Evolutionary conservation across 2,113 vertebrate species (phyloP).

Genomic region (Gnathonemus echidnorhynchus): DNA sequence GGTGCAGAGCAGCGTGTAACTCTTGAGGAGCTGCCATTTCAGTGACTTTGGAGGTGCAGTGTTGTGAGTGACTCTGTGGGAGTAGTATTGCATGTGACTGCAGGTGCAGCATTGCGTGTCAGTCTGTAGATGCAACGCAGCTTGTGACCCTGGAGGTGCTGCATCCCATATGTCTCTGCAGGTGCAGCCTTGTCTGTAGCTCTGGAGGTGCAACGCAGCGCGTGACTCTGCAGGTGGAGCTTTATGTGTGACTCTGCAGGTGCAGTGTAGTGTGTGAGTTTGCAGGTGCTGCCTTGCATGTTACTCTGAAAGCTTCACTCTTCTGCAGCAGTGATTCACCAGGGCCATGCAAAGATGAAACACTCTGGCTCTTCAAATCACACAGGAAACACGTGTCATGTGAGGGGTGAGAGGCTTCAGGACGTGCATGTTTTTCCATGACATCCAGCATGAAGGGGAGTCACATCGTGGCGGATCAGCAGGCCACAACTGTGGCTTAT

Average conservation of each 20-base stretch:
- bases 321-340: conserved; percentile 47
- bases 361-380: conserved; percentile 60
- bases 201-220: not conserved
- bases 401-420: conserved; percentile 42
- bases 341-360: conserved; percentile 65
- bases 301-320: not conserved
- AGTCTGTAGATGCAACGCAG: not conserved
- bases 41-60: not conserved
- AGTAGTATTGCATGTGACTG: too few relatives aligned
- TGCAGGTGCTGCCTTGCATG: not conserved
- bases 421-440: conserved; percentile 43
- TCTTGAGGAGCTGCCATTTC: not conserved
- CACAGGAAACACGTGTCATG: conserved; percentile 57
- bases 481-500: not conserved
- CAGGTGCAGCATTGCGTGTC: not conserved
- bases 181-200: not conserved
- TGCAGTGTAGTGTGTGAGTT: not conserved
- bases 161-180: not conserved
- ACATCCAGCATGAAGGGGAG: conserved; percentile 30
- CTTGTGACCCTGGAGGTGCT: not conserved
- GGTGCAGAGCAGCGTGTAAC: not conserved
- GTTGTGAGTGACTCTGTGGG: too few relatives aligned
- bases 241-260: not conserved
- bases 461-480: not conserved
- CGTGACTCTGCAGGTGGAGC: not conserved